Evolutionary conservation across 2,797 vertebrate species (phyloP).

Genomic region (Pipistrellus kuhlii): DNA sequence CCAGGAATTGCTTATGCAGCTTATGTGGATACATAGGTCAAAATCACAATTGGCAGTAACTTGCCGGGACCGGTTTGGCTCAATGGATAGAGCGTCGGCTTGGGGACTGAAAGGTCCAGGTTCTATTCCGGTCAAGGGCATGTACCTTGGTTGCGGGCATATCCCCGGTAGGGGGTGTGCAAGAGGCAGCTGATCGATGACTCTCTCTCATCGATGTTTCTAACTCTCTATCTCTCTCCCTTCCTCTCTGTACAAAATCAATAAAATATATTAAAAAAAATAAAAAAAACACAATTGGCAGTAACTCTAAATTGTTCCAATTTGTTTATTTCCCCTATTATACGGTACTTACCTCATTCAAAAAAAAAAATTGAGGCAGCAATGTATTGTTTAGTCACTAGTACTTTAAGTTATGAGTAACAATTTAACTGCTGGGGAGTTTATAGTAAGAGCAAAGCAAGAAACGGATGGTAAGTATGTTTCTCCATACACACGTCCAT

Average conservation of each 20-base stretch:
- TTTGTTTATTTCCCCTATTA: not conserved
- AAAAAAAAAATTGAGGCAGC: not conserved
- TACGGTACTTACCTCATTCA: not conserved
- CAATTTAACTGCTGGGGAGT: not conserved
- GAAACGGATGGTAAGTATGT: not conserved
- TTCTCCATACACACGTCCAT: not conserved
- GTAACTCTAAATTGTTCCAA: not conserved
- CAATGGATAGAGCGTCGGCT: no score
- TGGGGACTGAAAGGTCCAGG: no score
- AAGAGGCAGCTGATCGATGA: no score
- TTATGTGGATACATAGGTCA: not conserved
- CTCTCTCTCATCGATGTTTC: no score
- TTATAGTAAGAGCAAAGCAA: not conserved
- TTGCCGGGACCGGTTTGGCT: no score
- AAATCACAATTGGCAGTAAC: not conserved
- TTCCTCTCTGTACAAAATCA: no score
- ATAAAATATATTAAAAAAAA: no score
- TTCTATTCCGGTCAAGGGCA: no score
- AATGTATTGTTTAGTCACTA: not conserved
- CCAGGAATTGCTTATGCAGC: not conserved
- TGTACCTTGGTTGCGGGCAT: no score
- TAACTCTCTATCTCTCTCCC: no score
- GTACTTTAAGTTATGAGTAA: not conserved
- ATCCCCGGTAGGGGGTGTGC: no score
- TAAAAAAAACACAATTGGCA: no score